Evolutionary conservation across 1,140 invertebrate species (phyloP).

Genomic region (Berghia stephanieae): DNA sequence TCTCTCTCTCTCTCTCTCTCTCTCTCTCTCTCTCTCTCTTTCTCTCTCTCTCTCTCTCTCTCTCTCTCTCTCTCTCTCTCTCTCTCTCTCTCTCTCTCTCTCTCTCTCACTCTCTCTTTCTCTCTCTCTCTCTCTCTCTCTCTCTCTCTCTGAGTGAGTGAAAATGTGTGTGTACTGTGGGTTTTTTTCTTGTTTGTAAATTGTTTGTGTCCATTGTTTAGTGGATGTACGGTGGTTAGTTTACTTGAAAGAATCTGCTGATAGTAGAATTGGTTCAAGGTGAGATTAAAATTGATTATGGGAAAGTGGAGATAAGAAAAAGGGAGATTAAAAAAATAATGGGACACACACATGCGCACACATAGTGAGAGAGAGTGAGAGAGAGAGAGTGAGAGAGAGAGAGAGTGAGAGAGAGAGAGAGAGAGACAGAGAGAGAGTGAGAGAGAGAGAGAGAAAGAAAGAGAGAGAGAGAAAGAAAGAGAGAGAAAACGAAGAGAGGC

Average conservation of each 20-base stretch:
- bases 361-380: not conserved
- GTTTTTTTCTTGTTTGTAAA: not conserved
- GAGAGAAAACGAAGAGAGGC: too few species aligned
- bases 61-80: slow-evolving; percentile 7
- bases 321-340: not conserved
- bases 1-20: slow-evolving; percentile 18
- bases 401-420: not conserved
- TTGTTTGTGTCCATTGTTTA: too few species aligned
- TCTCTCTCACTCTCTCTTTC: not conserved
- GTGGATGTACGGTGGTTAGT: too few species aligned
- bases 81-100: not conserved
- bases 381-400: not conserved
- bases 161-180: not conserved
- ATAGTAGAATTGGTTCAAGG: too few species aligned
- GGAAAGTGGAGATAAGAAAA: too few species aligned
- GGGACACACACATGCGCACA: too few species aligned
- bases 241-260: too few species aligned
- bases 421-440: too few species aligned
- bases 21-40: not conserved
- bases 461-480: too few species aligned
- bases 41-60: not conserved
- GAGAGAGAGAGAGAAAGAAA: too few species aligned
- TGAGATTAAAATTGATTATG: too few species aligned
- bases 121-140: not conserved
- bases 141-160: not conserved